A percentile compares a stretch with the other conserved stretches of the same genome.
Evolutionary conservation across 2,888 invertebrate species (phyloP).

Genomic region (Harmothoe impar): DNA sequence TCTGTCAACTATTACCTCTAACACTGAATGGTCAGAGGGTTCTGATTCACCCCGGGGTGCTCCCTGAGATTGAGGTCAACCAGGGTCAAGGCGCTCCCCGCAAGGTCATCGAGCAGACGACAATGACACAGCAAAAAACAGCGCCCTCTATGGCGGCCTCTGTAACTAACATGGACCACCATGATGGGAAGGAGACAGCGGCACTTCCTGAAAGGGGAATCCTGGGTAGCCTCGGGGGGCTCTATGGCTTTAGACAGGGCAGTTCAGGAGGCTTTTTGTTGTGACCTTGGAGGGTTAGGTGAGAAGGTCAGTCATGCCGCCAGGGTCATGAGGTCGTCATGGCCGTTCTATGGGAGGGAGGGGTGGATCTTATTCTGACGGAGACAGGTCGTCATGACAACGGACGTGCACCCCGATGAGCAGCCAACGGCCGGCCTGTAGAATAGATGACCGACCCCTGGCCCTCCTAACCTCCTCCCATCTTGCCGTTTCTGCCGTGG

Average conservation of each 20-base stretch:
- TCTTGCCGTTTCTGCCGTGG: too few relatives aligned
- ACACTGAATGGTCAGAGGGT: constrained; percentile 13
- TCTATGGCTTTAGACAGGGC: background rate
- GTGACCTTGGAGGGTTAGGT: background rate
- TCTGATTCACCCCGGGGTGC: background rate
- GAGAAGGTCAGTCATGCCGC: background rate
- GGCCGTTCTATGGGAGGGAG: background rate
- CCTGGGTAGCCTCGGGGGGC: background rate
- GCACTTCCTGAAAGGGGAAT: constrained; percentile 2
- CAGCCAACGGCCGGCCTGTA: background rate
- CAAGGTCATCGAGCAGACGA: background rate
- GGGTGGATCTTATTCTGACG: background rate
- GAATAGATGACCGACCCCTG: too few relatives aligned
- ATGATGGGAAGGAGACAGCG: background rate
- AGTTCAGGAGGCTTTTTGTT: background rate
- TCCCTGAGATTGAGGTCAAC: constrained; percentile 9
- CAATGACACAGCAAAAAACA: background rate
- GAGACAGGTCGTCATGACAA: constrained; percentile 1
- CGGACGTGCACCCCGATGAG: background rate
- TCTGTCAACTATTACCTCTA: background rate
- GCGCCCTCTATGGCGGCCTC: constrained; percentile 6
- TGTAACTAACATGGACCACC: constrained; percentile 24
- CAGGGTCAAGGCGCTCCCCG: background rate
- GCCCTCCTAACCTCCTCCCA: too few relatives aligned
- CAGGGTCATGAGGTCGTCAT: background rate